Evolutionary conservation across 2,797 vertebrate species (phyloP), one percentile per base, ranked within the genome.

Genomic region (Gephyroberyx darwinii): DNA sequence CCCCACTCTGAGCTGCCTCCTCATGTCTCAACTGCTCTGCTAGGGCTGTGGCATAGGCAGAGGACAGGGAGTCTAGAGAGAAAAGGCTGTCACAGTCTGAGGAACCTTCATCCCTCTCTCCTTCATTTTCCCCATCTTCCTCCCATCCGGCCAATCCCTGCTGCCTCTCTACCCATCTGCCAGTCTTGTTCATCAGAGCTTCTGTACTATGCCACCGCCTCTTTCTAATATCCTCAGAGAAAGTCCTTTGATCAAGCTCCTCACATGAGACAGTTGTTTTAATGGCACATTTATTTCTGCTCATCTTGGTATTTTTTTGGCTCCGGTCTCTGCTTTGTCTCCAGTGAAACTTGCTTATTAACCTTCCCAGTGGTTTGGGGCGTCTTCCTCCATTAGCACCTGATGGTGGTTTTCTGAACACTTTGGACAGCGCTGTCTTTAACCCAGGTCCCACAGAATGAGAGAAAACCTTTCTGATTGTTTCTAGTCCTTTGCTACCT

Each of bases 41-140:
- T 5, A 95, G 88, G 54, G 89, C 89, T 71, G 89, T 92, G 10
- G 91, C 90, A 71, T 93, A 96, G 67, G 95, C 90, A 10, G 92
- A 96, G 8, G 96, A 98, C 54, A 99, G 94, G 13, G 97, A 99
- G 88, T 98, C 98, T 19, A 96, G 83, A 43, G 97, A 99, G 86
- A 95, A 96, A 54, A 92, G 89, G 75, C 97, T 99, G 71, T 97
- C 96, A 12, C 94, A 94, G 70, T 98, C 97, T 54, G 96, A 98
- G 6, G 84, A 81, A 33, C 62, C 80, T 64, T 92, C 92, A 8
- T 90, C 83, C 70, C 47, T 2, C 20, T 93, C 90, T 54, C 90
- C 93, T 64, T 89, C 89, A 7, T 22, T 59, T 30, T 69, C 88
- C 31, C 26, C 43, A 13, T 89, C 81, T 69, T 93, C 88, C 19